Evolutionary conservation across 2,113 vertebrate genomes (phyloP).

Genomic region (Carassius carassius): DNA sequence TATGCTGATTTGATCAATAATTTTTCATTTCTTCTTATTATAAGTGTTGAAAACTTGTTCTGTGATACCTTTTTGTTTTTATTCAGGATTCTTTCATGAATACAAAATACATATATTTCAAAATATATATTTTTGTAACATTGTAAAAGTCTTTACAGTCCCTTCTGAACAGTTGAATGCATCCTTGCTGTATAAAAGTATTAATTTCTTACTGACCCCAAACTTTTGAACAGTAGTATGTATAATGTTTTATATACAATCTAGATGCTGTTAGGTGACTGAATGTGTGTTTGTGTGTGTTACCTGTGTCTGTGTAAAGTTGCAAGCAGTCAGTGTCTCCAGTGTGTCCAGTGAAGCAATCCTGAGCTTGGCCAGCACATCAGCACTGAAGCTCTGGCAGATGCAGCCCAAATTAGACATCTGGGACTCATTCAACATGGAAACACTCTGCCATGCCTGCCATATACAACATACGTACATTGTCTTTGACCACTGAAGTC

Average conservation of each 20-base stretch:
- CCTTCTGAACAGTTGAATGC: too few relatives aligned
- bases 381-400: slow-evolving; percentile 59
- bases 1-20: too few relatives aligned
- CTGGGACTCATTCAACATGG: slow-evolving; percentile 56
- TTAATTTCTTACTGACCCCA: neutral
- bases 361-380: slow-evolving; percentile 60
- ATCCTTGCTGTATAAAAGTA: neutral
- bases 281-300: slow-evolving; percentile 11
- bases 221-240: neutral
- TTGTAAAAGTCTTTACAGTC: too few relatives aligned
- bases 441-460: slow-evolving; percentile 62
- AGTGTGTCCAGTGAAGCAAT: slow-evolving; percentile 63
- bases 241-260: neutral
- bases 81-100: too few relatives aligned
- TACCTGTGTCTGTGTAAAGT: slow-evolving; percentile 70
- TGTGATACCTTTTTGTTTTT: too few relatives aligned
- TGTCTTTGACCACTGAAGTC: neutral
- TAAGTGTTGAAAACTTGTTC: too few relatives aligned
- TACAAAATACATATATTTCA: too few relatives aligned
- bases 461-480: slow-evolving; percentile 23
- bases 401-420: slow-evolving; percentile 68
- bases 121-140: too few relatives aligned
- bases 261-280: neutral
- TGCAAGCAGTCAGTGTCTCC: slow-evolving; percentile 61
- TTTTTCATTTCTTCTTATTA: neutral